Evolutionary conservation across 2,113 vertebrate species (phyloP).

Genomic region (Vimba vimba): DNA sequence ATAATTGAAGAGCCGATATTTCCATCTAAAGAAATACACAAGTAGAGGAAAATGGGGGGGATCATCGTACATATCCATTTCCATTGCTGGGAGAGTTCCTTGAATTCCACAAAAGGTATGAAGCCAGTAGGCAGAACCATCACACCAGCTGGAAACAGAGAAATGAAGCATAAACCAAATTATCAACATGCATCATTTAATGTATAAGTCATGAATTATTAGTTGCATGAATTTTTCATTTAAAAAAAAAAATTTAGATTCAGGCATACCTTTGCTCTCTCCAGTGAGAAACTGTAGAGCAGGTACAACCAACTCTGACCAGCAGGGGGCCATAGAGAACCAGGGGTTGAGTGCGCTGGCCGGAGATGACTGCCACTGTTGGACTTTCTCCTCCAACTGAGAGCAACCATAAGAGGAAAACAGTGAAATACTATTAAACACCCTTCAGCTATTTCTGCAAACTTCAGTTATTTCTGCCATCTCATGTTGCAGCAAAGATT

Average conservation of each 20-base stretch:
- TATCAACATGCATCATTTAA: neutral
- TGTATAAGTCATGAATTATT: neutral
- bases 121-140: slow-evolving; percentile 86
- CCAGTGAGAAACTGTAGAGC: slow-evolving; percentile 92
- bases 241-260: neutral
- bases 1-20: neutral
- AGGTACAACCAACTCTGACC: slow-evolving; percentile 91
- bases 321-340: slow-evolving; percentile 90
- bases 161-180: neutral
- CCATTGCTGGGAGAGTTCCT: slow-evolving; percentile 93
- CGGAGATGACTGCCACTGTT: slow-evolving; percentile 91
- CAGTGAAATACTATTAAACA: neutral
- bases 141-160: slow-evolving; percentile 69
- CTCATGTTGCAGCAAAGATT: neutral
- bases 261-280: slow-evolving; percentile 85
- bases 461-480: neutral
- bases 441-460: neutral
- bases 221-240: neutral
- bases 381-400: slow-evolving; percentile 93
- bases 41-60: neutral
- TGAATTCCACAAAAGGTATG: slow-evolving; percentile 90
- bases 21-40: neutral
- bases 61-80: slow-evolving; percentile 85
- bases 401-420: slow-evolving; percentile 17
- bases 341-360: slow-evolving; percentile 91